A percentile compares a stretch with the other conserved stretches of the same genome.
phyloP scores from a whole-genome alignment of 2,113 vertebrate species.

The Lanius collurio region DNA sequence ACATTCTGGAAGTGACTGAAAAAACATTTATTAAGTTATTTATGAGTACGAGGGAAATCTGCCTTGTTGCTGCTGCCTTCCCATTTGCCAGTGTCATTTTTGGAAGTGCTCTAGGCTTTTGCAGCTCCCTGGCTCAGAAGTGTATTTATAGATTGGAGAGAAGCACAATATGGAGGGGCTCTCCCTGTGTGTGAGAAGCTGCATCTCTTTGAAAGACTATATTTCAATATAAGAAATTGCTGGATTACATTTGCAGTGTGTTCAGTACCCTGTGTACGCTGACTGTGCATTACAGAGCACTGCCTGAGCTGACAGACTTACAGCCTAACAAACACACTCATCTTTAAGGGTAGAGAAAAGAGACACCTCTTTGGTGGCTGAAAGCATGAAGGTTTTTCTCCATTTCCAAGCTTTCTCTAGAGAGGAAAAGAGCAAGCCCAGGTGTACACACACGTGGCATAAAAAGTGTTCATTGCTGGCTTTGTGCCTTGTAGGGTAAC shows the following conservation, averaged over 20 bases:
- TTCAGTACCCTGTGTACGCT: neutral
- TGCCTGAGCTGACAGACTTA: neutral
- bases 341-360: neutral
- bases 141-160: neutral
- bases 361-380: neutral
- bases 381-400: neutral
- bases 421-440: neutral
- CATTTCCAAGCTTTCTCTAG: neutral
- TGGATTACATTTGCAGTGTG: neutral
- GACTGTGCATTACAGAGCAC: neutral
- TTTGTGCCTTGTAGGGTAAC: neutral
- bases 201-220: neutral
- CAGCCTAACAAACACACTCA: neutral
- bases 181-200: neutral
- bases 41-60: neutral
- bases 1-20: neutral
- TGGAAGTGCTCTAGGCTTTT: neutral
- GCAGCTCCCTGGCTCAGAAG: neutral
- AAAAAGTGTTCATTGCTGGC: neutral
- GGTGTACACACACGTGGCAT: accelerated
- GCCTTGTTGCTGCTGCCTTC: neutral
- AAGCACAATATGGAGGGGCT: neutral
- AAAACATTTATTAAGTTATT: neutral
- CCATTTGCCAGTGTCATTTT: neutral
- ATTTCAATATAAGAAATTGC: neutral